Conservation (phyloP, 2,888 invertebrate genomes). For the Acrobasis consociella region DNA sequence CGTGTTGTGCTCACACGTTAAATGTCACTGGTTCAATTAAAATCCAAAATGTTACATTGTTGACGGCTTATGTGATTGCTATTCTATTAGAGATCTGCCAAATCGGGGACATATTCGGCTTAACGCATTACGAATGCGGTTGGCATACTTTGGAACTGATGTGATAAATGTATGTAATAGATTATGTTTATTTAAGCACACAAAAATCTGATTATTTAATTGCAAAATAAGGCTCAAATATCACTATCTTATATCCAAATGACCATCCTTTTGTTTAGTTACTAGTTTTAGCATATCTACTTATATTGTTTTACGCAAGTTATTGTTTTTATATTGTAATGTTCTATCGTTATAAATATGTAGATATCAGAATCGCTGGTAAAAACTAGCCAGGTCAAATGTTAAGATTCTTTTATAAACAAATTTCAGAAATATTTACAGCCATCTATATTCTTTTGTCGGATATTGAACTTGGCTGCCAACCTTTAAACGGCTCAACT, state of each 20-base stretch:
- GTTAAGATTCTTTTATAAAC: too few relatives aligned
- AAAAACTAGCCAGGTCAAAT: too few relatives aligned
- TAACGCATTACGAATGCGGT: slow-evolving; percentile 1
- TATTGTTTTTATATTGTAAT: too few relatives aligned
- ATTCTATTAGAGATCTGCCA: not conserved
- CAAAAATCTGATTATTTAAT: not conserved
- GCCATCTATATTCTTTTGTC: too few relatives aligned
- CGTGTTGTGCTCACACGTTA: slow-evolving; percentile 23
- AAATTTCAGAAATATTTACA: too few relatives aligned
- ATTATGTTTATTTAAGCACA: slow-evolving; percentile 11
- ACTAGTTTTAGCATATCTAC: too few relatives aligned
- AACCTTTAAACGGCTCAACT: too few relatives aligned
- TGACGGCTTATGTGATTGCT: not conserved
- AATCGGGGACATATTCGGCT: slow-evolving; percentile 10
- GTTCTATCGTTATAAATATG: too few relatives aligned
- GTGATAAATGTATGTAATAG: slow-evolving; percentile 11
- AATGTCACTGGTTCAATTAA: slow-evolving; percentile 27
- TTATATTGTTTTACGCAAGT: too few relatives aligned
- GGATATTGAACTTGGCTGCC: too few relatives aligned
- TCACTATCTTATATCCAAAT: not conserved
- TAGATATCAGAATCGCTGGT: too few relatives aligned
- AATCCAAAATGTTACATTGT: slow-evolving; percentile 13
- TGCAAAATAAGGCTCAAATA: not conserved
- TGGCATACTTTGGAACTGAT: slow-evolving; percentile 7
- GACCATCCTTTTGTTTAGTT: not conserved